These are phyloP conservation scores for Antitype chi DNA, from an alignment of 2,888 invertebrate genomes.

Conservation along the genomic window DNA sequence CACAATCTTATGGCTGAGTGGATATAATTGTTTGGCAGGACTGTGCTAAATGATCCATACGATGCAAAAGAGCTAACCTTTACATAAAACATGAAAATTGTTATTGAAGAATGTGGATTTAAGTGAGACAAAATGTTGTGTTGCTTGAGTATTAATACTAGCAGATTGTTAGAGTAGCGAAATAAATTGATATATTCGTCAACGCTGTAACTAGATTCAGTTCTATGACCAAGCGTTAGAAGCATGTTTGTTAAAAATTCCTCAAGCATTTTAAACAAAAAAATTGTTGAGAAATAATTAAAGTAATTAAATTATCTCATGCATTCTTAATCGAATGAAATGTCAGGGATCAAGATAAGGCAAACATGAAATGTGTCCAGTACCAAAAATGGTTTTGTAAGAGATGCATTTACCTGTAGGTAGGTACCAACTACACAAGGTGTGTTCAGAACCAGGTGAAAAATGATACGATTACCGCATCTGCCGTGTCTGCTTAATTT, in stretches of 20 bases:
- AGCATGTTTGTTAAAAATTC: not conserved
- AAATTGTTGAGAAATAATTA: conserved; percentile 31
- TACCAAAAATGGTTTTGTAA: conserved; percentile 76
- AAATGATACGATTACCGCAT: conserved; percentile 71
- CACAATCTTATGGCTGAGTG: conserved; percentile 37
- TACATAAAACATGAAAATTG: not conserved
- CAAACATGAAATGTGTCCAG: conserved; percentile 74
- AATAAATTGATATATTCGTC: conserved; percentile 11
- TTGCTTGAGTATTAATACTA: not conserved
- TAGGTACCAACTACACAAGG: conserved; percentile 70
- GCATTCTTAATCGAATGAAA: conserved; percentile 69
- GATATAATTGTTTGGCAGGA: conserved; percentile 47
- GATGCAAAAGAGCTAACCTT: conserved; percentile 32
- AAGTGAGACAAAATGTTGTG: not conserved
- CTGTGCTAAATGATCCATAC: conserved; percentile 54
- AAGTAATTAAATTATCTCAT: conserved; percentile 50
- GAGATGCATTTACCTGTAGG: conserved; percentile 63
- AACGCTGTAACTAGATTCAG: conserved; percentile 1
- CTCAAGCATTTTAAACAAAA: conserved; percentile 9
- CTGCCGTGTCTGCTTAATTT: conserved; percentile 71
- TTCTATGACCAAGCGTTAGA: conserved; percentile 2
- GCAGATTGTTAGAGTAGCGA: not conserved
- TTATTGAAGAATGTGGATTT: conserved; percentile 4
- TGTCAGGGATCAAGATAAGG: conserved; percentile 75
- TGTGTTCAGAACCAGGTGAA: conserved; percentile 78